These are phyloP conservation scores for Phalacrocorax aristotelis DNA, from an alignment of 2,113 vertebrate species.

Conservation along the genomic window DNA sequence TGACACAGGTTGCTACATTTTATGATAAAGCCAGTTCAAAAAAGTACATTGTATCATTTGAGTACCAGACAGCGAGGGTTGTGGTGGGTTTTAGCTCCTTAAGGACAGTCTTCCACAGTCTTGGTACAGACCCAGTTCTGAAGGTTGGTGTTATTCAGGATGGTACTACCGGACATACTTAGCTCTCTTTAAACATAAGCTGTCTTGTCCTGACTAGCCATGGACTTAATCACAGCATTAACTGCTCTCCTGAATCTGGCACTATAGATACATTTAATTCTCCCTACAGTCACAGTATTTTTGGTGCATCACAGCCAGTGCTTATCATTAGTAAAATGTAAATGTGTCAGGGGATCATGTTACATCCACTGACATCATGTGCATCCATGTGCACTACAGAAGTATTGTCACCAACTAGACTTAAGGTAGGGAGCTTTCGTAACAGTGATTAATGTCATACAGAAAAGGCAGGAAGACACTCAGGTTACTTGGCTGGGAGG, in stretches of 20 bases:
- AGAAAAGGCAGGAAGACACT: neutral
- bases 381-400: neutral
- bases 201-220: slow-evolving; percentile 40
- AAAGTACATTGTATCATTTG: neutral
- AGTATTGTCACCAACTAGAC: neutral
- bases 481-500: neutral
- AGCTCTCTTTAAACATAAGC: slow-evolving; percentile 50
- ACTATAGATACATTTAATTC: slow-evolving; percentile 49
- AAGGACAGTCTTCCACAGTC: neutral
- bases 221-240: slow-evolving; percentile 58
- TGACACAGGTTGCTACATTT: neutral
- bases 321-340: neutral
- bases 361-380: too few species aligned
- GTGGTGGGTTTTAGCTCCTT: neutral
- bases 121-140: neutral
- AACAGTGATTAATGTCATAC: neutral
- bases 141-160: neutral
- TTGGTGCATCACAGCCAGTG: neutral
- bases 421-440: neutral
- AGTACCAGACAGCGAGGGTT: neutral
- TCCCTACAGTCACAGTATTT: slow-evolving; percentile 9
- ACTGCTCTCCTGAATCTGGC: slow-evolving; percentile 21
- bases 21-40: neutral
- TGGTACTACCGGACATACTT: slow-evolving; percentile 9
- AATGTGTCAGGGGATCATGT: neutral